A percentile compares a stretch with the other conserved stretches of the same genome.
Conservation (phyloP, 2,888 invertebrate genomes). For the Hyposoter didymator region DNA sequence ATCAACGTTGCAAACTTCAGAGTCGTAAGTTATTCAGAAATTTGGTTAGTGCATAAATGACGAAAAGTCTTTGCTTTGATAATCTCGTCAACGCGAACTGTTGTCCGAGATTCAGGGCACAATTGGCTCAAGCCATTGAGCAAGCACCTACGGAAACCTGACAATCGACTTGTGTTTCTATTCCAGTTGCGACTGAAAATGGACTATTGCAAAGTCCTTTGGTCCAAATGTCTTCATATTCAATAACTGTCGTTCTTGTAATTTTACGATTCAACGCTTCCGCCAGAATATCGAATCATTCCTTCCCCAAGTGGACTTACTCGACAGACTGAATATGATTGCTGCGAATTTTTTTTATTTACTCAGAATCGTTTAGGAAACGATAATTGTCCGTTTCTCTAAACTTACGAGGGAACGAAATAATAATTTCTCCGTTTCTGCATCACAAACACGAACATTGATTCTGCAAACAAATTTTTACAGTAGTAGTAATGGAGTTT, state of each 20-base stretch:
- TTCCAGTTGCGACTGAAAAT: background rate
- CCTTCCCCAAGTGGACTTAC: background rate
- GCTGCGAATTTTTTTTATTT: background rate
- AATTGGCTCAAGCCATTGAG: constrained; percentile 41
- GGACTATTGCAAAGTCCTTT: constrained; percentile 44
- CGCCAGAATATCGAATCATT: background rate
- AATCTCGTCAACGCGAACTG: constrained; percentile 39
- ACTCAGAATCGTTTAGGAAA: background rate
- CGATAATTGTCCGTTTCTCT: background rate
- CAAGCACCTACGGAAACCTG: constrained; percentile 21
- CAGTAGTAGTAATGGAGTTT: too few species aligned
- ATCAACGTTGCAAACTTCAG: too few species aligned
- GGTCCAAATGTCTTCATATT: constrained; percentile 8
- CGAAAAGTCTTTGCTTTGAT: constrained; percentile 37
- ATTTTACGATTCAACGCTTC: background rate
- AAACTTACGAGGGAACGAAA: background rate
- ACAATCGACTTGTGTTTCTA: constrained; percentile 43
- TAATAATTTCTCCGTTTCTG: background rate
- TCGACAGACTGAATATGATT: background rate
- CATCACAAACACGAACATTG: background rate
- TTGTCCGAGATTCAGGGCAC: background rate
- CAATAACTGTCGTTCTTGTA: constrained; percentile 43
- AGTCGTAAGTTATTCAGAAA: too few species aligned
- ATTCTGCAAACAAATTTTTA: background rate
- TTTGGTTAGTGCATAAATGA: constrained; percentile 18